Conservation (phyloP, 2,113 vertebrate species). For the Serinus canaria region DNA sequence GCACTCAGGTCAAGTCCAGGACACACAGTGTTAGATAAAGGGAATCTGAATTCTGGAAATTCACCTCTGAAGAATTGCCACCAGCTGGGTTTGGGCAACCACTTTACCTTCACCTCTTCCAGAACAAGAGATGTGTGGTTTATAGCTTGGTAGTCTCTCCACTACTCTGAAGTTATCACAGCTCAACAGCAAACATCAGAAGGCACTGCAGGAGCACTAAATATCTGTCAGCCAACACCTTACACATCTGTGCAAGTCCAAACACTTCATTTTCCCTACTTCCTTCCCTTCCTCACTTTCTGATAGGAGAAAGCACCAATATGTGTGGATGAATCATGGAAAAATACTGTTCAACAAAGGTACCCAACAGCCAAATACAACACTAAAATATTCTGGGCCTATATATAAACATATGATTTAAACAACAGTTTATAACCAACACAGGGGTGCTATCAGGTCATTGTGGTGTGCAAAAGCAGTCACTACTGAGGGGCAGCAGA, state of each 20-base stretch:
- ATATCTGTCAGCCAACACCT: not conserved
- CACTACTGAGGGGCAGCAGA: not conserved
- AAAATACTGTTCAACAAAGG: not conserved
- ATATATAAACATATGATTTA: not conserved
- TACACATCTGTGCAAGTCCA: not conserved
- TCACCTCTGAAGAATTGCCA: not conserved
- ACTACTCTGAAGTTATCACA: not conserved
- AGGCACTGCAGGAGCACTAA: not conserved
- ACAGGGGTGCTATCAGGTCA: not conserved
- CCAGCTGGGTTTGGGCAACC: not conserved
- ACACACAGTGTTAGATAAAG: fast-evolving
- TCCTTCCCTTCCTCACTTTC: not conserved
- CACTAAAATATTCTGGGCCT: not conserved
- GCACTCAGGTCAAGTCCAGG: not conserved
- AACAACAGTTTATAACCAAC: not conserved
- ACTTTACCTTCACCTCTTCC: not conserved
- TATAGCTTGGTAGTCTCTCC: not conserved
- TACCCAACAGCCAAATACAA: not conserved
- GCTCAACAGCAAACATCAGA: not conserved
- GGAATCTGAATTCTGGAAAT: not conserved
- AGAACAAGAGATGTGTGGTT: not conserved
- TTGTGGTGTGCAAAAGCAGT: not conserved
- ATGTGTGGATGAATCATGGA: not conserved
- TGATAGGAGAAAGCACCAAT: not conserved
- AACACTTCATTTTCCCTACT: not conserved